Evolutionary conservation across 2,113 vertebrate genomes (phyloP).

Genomic region (Scolopax mira): DNA sequence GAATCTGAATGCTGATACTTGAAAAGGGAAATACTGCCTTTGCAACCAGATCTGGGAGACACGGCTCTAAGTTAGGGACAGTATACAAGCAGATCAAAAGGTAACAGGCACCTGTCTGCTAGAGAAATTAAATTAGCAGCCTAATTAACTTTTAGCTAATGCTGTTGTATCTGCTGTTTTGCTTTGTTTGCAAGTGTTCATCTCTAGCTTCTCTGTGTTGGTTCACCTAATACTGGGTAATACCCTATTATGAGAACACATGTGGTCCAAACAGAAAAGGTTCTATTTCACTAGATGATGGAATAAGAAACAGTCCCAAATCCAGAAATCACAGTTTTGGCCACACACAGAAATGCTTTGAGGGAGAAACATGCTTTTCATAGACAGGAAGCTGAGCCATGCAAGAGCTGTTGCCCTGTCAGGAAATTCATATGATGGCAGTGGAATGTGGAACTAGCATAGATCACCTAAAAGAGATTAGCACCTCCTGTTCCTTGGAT

Average conservation of each 20-base stretch:
- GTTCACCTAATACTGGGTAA: background rate
- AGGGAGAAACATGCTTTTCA: background rate
- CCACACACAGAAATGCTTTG: background rate
- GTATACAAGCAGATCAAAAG: background rate
- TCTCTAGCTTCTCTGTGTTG: slow-evolving; percentile 3
- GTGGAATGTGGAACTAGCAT: background rate
- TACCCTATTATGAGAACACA: background rate
- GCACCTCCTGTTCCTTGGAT: background rate
- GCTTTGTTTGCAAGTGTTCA: background rate
- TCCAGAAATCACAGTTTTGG: background rate
- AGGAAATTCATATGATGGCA: background rate
- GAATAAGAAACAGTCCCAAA: background rate
- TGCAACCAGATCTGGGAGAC: background rate
- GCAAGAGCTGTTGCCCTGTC: background rate
- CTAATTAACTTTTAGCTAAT: slow-evolving; percentile 17
- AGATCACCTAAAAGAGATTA: background rate
- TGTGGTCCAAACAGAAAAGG: background rate
- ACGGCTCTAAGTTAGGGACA: background rate
- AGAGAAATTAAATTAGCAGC: background rate
- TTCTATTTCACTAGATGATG: background rate
- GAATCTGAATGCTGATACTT: background rate
- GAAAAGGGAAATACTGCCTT: background rate
- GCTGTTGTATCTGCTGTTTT: background rate
- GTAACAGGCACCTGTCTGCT: background rate
- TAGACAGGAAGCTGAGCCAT: background rate